These are phyloP conservation scores for Cerceris ruficornis DNA, from an alignment of 2,888 invertebrate species.

Conservation along the genomic window DNA sequence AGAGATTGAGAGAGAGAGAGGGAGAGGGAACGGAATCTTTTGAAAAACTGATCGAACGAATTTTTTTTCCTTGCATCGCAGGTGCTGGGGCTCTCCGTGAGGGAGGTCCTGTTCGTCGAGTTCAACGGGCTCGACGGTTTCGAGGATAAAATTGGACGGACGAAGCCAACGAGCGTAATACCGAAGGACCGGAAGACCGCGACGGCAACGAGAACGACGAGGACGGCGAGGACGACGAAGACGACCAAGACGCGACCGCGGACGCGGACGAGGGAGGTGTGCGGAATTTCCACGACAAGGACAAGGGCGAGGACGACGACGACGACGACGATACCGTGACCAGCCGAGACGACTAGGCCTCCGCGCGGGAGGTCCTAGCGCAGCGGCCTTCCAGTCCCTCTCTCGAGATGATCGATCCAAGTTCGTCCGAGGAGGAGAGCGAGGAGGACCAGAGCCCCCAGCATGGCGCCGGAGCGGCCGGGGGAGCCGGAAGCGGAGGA, in stretches of 20 bases:
- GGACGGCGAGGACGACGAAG: neutral
- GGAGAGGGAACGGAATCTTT: no score
- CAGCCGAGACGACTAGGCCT: slow-evolving; percentile 53
- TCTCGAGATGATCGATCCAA: slow-evolving; percentile 93
- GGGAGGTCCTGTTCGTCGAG: no score
- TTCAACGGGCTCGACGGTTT: no score
- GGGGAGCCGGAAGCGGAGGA: slow-evolving; percentile 70
- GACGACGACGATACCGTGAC: slow-evolving; percentile 59
- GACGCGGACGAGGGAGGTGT: no score
- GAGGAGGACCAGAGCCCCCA: slow-evolving; percentile 92
- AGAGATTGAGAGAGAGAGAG: no score
- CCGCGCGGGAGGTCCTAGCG: slow-evolving; percentile 49
- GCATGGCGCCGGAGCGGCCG: slow-evolving; percentile 79
- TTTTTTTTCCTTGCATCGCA: no score
- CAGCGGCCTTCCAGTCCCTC: slow-evolving; percentile 27
- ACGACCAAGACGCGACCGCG: neutral
- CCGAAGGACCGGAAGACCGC: neutral
- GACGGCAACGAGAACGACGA: slow-evolving; percentile 13
- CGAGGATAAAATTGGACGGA: neutral
- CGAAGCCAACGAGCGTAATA: neutral
- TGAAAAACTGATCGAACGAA: no score
- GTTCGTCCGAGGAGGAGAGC: slow-evolving; percentile 97
- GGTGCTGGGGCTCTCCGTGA: no score
- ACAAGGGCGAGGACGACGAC: slow-evolving; percentile 3
- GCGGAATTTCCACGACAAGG: neutral